These are phyloP conservation scores for Chaenogobius annularis DNA, from an alignment of 2,113 vertebrate species.

Conservation along the genomic window DNA sequence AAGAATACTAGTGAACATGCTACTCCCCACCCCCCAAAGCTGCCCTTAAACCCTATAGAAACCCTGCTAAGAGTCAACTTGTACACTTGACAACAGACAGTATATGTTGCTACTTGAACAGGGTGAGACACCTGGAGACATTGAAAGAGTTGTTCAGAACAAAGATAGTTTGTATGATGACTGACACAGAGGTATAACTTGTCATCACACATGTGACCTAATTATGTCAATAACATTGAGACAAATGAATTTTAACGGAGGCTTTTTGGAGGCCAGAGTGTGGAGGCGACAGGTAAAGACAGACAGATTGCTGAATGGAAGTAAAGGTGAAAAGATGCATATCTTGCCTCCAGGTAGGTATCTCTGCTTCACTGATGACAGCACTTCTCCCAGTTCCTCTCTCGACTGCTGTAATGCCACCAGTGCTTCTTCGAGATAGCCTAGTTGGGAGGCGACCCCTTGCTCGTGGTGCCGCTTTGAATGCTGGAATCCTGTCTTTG, in stretches of 20 bases:
- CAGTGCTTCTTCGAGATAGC: conserved; percentile 38
- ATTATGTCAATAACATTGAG: conserved; percentile 30
- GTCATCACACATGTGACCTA: conserved; percentile 33
- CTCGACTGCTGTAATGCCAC: conserved; percentile 67
- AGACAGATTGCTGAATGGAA: conserved; percentile 11
- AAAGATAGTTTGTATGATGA: conserved; percentile 18
- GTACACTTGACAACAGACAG: not conserved
- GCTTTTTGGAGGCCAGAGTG: conserved; percentile 6
- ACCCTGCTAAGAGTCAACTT: not conserved
- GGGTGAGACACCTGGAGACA: conserved; percentile 22
- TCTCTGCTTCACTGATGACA: conserved; percentile 63
- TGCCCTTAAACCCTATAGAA: not conserved
- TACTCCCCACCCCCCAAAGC: not conserved
- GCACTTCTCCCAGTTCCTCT: conserved; percentile 66
- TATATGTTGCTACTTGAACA: conserved; percentile 27
- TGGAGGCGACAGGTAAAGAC: conserved; percentile 20
- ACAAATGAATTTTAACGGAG: conserved; percentile 2
- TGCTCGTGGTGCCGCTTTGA: conserved; percentile 35
- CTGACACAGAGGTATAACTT: conserved; percentile 27
- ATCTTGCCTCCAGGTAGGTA: conserved; percentile 86
- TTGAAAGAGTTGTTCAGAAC: conserved; percentile 35
- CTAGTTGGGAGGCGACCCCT: conserved; percentile 35
- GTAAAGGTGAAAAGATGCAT: conserved; percentile 1
- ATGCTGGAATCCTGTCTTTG: conserved; percentile 47
- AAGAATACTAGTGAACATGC: not conserved